phyloP scores from a whole-genome alignment of 1,140 invertebrate genomes.

The Bombyx mandarina region DNA sequence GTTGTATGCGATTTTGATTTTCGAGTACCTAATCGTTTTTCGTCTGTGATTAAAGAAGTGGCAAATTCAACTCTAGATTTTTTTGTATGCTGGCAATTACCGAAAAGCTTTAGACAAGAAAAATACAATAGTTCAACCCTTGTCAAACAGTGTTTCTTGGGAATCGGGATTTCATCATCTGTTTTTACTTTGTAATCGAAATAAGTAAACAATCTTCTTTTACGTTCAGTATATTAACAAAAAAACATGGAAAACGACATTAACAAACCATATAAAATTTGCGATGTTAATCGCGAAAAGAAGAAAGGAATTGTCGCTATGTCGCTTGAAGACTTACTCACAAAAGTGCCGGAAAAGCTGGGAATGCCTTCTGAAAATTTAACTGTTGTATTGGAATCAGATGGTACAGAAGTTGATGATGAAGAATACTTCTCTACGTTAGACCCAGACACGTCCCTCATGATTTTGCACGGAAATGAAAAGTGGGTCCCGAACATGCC shows the following conservation, averaged over 20 bases:
- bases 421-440: constrained; percentile 90
- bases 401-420: constrained; percentile 91
- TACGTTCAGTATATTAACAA: not conserved
- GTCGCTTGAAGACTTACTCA: constrained; percentile 81
- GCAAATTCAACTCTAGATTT: too few relatives aligned
- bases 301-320: constrained; percentile 84
- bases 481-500: constrained; percentile 77
- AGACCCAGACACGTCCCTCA: constrained; percentile 85
- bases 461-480: constrained; percentile 81
- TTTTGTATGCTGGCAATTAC: too few relatives aligned
- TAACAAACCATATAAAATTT: constrained; percentile 68
- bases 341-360: constrained; percentile 79
- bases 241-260: constrained; percentile 62
- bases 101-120: too few relatives aligned
- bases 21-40: not conserved
- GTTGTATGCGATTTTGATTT: too few relatives aligned
- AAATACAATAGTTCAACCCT: too few relatives aligned
- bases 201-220: too few relatives aligned
- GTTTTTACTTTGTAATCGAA: too few relatives aligned
- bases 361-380: constrained; percentile 73
- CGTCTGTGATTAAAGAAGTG: not conserved
- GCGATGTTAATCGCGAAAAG: constrained; percentile 80
- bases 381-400: constrained; percentile 85
- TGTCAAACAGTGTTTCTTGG: too few relatives aligned
- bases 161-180: too few relatives aligned